Percentiles rank a stretch among this genome's conserved stretches.
These are phyloP conservation scores for Myopa tessellatipennis DNA, from an alignment of 2,888 invertebrate genomes.

Conservation along the genomic window DNA sequence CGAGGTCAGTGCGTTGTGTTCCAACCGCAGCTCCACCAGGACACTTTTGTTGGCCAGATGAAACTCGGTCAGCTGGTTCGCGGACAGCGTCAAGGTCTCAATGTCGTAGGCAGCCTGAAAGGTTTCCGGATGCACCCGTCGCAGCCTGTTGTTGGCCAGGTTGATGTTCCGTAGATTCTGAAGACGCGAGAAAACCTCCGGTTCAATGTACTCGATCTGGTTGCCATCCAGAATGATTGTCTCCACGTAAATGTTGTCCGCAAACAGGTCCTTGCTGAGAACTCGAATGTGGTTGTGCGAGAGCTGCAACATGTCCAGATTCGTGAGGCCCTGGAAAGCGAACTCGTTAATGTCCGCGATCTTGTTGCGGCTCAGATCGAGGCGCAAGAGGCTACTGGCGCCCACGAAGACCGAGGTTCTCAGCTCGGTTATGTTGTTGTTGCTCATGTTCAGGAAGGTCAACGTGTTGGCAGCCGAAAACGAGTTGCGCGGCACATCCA, in stretches of 20 bases:
- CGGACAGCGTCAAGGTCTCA: slow-evolving; percentile 57
- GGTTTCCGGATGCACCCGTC: slow-evolving; percentile 60
- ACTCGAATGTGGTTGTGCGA: slow-evolving; percentile 57
- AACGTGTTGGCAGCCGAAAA: slow-evolving; percentile 63
- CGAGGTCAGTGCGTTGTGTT: slow-evolving; percentile 59
- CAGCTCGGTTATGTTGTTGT: slow-evolving; percentile 63
- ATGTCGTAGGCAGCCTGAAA: slow-evolving; percentile 60
- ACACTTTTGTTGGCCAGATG: slow-evolving; percentile 59
- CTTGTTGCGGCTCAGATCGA: slow-evolving; percentile 63
- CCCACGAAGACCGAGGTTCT: slow-evolving; percentile 65
- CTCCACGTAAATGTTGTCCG: slow-evolving; percentile 62
- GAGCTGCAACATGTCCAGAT: slow-evolving; percentile 55
- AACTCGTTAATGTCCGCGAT: slow-evolving; percentile 59
- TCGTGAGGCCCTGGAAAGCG: slow-evolving; percentile 61
- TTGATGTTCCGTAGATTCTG: slow-evolving; percentile 63
- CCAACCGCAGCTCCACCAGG: slow-evolving; percentile 58
- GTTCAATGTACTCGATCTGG: slow-evolving; percentile 56
- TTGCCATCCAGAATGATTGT: slow-evolving; percentile 62
- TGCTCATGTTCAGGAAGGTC: slow-evolving; percentile 60
- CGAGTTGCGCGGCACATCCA: slow-evolving; percentile 64
- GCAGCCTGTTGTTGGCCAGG: slow-evolving; percentile 60
- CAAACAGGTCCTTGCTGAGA: slow-evolving; percentile 60
- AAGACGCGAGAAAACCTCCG: slow-evolving; percentile 62
- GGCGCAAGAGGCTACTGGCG: slow-evolving; percentile 59
- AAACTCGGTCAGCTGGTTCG: slow-evolving; percentile 56